These are phyloP conservation scores for Papilio polyxenes DNA, from an alignment of 1,140 invertebrate genomes.

Conservation along the genomic window DNA sequence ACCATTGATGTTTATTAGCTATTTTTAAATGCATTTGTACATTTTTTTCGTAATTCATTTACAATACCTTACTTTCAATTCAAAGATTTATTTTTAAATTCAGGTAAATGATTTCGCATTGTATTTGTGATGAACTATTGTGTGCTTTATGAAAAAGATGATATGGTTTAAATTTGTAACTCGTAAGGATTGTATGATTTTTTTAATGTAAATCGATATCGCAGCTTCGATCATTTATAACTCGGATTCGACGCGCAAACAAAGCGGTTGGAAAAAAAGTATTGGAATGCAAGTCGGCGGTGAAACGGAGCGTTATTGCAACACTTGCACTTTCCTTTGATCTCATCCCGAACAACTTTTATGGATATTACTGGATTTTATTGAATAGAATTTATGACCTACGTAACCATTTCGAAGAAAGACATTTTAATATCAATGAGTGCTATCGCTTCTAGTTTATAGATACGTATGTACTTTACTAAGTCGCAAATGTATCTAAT, in stretches of 20 bases:
- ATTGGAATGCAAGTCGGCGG: constrained; percentile 62
- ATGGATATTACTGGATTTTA: constrained; percentile 7
- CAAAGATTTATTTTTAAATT: constrained; percentile 56
- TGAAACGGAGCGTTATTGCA: constrained; percentile 76
- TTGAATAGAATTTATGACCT: not conserved
- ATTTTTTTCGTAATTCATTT: constrained; percentile 45
- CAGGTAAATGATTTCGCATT: constrained; percentile 52
- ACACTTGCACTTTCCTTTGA: constrained; percentile 77
- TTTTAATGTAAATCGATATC: constrained; percentile 71
- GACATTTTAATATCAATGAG: not conserved
- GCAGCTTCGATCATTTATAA: constrained; percentile 78
- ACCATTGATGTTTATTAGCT: constrained; percentile 25
- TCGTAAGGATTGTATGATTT: constrained; percentile 37
- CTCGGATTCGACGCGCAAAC: constrained; percentile 71
- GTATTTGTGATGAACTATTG: not conserved
- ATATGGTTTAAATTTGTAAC: constrained; percentile 47
- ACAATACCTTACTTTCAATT: constrained; percentile 44
- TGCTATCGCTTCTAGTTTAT: too few species aligned
- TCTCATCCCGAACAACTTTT: constrained; percentile 16
- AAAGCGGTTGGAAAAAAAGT: constrained; percentile 66
- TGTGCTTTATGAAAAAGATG: constrained; percentile 27
- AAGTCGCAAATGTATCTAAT: not conserved
- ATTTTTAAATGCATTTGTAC: constrained; percentile 36
- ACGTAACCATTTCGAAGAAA: not conserved
- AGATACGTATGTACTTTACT: too few species aligned